A percentile compares a stretch with the other conserved stretches of the same genome.
phyloP scores from a whole-genome alignment of 2,888 invertebrate species.

The Harmothoe impar region DNA sequence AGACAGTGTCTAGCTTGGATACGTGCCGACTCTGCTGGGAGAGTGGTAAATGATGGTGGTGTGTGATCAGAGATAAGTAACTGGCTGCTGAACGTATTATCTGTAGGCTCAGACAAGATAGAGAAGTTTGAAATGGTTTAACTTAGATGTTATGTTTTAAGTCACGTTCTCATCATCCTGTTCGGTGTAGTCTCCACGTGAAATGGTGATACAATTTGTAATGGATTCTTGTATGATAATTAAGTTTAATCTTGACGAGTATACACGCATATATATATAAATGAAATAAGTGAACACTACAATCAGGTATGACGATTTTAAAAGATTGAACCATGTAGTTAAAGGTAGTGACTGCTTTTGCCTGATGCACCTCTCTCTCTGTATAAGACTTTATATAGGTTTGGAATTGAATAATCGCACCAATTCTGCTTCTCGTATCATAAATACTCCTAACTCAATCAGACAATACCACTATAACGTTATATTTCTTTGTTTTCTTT shows the following conservation, averaged over 20 bases:
- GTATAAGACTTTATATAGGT: not conserved
- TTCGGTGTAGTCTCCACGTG: not conserved
- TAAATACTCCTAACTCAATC: not conserved
- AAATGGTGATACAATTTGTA: too few relatives aligned
- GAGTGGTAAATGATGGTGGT: too few relatives aligned
- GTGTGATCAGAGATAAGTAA: not conserved
- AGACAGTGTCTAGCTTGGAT: too few relatives aligned
- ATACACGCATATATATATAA: not conserved
- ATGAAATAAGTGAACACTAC: not conserved
- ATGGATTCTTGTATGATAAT: not conserved
- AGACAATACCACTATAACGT: not conserved
- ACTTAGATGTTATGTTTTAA: not conserved
- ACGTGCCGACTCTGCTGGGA: too few relatives aligned
- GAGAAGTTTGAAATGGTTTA: constrained; percentile 7
- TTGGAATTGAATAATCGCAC: too few relatives aligned
- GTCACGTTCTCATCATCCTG: not conserved
- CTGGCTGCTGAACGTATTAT: not conserved
- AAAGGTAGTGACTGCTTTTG: not conserved
- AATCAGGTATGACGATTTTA: not conserved
- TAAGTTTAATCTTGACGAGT: constrained; percentile 6
- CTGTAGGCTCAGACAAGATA: not conserved
- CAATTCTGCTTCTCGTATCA: too few relatives aligned
- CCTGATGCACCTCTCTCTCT: not conserved
- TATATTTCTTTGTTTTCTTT: not conserved
- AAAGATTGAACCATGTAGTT: not conserved